These are phyloP conservation scores for Zaprionus davidi DNA, from an alignment of 1,140 invertebrate genomes.

Conservation along the genomic window DNA sequence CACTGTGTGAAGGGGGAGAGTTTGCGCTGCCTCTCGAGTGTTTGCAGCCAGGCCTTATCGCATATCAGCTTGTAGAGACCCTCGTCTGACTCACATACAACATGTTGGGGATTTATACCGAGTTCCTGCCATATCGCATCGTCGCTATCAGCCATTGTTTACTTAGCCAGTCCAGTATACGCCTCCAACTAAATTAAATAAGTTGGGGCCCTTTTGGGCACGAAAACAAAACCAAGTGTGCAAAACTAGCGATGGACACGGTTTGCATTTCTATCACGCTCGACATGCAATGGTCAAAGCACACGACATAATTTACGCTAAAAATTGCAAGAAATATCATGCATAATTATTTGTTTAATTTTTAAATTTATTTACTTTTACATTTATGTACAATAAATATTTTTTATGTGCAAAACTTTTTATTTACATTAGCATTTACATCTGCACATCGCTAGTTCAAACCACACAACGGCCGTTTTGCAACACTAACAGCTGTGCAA, in stretches of 20 bases:
- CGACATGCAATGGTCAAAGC: neutral
- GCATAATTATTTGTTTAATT: neutral
- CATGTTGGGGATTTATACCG: constrained; percentile 87
- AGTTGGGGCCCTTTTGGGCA: constrained; percentile 5
- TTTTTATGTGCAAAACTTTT: neutral
- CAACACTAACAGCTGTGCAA: constrained; percentile 40
- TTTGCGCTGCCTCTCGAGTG: constrained; percentile 85
- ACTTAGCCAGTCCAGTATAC: constrained; percentile 23
- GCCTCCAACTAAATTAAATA: constrained; percentile 28
- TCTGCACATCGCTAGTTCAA: constrained; percentile 8
- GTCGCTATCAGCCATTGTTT: constrained; percentile 59
- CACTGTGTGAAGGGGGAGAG: constrained; percentile 84
- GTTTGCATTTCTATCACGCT: neutral
- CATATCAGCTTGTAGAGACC: constrained; percentile 87
- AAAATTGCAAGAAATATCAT: neutral
- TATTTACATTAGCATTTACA: neutral
- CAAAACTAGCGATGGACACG: constrained; percentile 34
- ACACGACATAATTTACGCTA: neutral
- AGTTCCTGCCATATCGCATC: constrained; percentile 86
- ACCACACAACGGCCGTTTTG: neutral
- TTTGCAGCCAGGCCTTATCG: constrained; percentile 88
- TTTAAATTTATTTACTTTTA: neutral
- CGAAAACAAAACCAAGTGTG: constrained; percentile 26
- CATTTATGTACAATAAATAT: neutral
- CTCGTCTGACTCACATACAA: constrained; percentile 86